Percentiles rank a stretch among this genome's conserved stretches.
Evolutionary conservation across 2,888 invertebrate genomes (phyloP).

Genomic region (Drosophila demipolita): DNA sequence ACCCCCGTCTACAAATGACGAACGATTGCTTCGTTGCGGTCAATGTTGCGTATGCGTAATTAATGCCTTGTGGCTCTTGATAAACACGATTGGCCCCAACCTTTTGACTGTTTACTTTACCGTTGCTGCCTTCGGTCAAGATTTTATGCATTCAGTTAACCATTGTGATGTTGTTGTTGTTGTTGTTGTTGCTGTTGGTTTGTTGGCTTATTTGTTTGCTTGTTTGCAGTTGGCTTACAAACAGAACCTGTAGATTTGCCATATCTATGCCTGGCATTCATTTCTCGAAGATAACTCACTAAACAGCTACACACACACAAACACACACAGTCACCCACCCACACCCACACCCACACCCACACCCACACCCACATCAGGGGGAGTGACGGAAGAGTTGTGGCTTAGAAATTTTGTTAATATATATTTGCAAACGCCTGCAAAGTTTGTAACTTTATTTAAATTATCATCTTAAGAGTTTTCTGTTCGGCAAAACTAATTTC

Average conservation of each 20-base stretch:
- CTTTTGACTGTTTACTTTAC: slow-evolving; percentile 34
- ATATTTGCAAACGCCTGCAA: slow-evolving; percentile 34
- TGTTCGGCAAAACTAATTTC: slow-evolving; percentile 45
- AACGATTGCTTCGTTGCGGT: slow-evolving; percentile 49
- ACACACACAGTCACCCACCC: not conserved
- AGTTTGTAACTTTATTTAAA: slow-evolving; percentile 73
- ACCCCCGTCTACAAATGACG: slow-evolving; percentile 31
- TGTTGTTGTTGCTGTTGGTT: slow-evolving; percentile 22
- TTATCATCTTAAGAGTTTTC: slow-evolving; percentile 43
- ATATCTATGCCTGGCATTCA: slow-evolving; percentile 36
- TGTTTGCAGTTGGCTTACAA: slow-evolving; percentile 43
- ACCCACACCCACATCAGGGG: too few relatives aligned
- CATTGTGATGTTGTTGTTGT: slow-evolving; percentile 60
- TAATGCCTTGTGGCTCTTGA: slow-evolving; percentile 69
- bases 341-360: not conserved
- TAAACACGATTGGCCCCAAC: slow-evolving; percentile 54
- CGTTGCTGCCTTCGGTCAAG: slow-evolving; percentile 58
- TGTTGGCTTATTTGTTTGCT: slow-evolving; percentile 28
- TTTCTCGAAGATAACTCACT: slow-evolving; percentile 17
- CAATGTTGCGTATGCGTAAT: slow-evolving; percentile 74
- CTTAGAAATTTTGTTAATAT: slow-evolving; percentile 38
- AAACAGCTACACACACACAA: not conserved
- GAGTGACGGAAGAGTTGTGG: slow-evolving; percentile 10
- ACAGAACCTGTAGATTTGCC: slow-evolving; percentile 27
- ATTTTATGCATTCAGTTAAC: slow-evolving; percentile 57